A percentile compares a stretch with the other conserved stretches of the same genome.
phyloP scores from a whole-genome alignment of 64 coral and sea anemone species.

The Stichodactyla mertensii region DNA sequence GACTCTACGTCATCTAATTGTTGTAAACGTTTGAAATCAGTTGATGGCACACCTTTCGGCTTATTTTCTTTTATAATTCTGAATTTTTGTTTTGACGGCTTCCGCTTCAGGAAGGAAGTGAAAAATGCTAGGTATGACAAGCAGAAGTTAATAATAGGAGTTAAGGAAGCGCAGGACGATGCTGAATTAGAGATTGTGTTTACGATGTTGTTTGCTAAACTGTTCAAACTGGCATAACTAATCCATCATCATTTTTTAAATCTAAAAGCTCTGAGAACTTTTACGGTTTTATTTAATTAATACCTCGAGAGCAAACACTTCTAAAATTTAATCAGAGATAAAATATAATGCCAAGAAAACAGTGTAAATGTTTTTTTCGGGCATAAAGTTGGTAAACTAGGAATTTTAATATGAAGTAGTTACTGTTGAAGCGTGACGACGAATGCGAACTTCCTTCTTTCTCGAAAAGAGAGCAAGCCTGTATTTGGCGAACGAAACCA shows the following conservation, averaged over 20 bases:
- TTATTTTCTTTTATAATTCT: not conserved
- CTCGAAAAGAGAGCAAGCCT: too few relatives aligned
- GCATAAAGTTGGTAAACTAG: too few relatives aligned
- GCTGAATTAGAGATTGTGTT: not conserved
- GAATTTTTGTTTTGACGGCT: constrained; percentile 2
- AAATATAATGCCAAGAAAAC: not conserved
- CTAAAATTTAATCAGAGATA: not conserved
- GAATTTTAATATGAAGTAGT: too few relatives aligned
- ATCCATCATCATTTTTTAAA: too few relatives aligned
- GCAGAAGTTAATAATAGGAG: not conserved
- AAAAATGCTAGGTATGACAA: not conserved
- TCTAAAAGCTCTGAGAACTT: too few relatives aligned
- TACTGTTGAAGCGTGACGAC: too few relatives aligned
- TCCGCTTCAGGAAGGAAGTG: not conserved
- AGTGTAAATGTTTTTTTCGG: not conserved
- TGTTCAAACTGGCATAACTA: not conserved
- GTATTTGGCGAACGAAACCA: too few relatives aligned
- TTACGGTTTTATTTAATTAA: not conserved
- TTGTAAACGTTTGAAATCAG: not conserved
- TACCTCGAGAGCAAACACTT: not conserved
- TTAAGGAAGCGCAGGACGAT: not conserved
- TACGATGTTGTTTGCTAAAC: not conserved
- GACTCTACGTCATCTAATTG: not conserved
- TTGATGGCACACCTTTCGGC: not conserved
- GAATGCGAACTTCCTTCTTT: too few relatives aligned